phyloP scores from a whole-genome alignment of 2,113 vertebrate genomes.

The Panurus biarmicus region DNA sequence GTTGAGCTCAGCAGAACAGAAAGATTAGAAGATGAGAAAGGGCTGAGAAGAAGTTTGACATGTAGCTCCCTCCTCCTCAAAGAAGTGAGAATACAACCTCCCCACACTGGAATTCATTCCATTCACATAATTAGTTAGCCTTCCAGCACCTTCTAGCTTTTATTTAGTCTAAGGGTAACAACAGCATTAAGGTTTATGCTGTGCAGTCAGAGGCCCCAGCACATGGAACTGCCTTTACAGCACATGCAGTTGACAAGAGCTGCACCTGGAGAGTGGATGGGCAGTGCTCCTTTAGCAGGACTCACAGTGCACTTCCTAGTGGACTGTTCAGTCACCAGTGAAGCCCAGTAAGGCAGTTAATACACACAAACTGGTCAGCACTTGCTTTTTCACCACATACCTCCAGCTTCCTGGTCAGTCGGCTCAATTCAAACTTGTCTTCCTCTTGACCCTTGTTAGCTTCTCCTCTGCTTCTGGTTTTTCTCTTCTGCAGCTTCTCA shows the following conservation, averaged over 20 bases:
- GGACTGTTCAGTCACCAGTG: not conserved
- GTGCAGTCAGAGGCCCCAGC: not conserved
- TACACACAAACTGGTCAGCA: not conserved
- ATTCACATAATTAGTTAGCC: not conserved
- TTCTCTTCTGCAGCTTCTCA: slow-evolving; percentile 86
- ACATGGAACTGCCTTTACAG: not conserved
- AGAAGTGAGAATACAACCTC: not conserved
- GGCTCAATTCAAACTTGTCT: slow-evolving; percentile 72
- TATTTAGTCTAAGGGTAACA: not conserved
- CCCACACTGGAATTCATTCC: not conserved
- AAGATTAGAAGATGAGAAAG: not conserved
- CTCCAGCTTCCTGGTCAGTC: slow-evolving; percentile 78
- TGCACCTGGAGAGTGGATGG: not conserved
- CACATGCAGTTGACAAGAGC: not conserved
- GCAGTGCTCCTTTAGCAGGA: not conserved
- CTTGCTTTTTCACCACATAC: slow-evolving; percentile 51
- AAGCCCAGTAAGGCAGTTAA: not conserved
- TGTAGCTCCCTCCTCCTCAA: not conserved
- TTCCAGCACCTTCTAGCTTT: not conserved
- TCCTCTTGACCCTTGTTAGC: slow-evolving; percentile 67
- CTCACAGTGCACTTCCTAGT: not conserved
- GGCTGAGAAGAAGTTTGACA: not conserved
- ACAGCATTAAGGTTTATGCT: not conserved
- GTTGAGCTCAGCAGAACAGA: not conserved
- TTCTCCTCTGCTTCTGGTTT: slow-evolving; percentile 69